A percentile compares a stretch with the other conserved stretches of the same genome.
phyloP scores from a whole-genome alignment of 2,888 invertebrate genomes.

The Tiliacea citrago region DNA sequence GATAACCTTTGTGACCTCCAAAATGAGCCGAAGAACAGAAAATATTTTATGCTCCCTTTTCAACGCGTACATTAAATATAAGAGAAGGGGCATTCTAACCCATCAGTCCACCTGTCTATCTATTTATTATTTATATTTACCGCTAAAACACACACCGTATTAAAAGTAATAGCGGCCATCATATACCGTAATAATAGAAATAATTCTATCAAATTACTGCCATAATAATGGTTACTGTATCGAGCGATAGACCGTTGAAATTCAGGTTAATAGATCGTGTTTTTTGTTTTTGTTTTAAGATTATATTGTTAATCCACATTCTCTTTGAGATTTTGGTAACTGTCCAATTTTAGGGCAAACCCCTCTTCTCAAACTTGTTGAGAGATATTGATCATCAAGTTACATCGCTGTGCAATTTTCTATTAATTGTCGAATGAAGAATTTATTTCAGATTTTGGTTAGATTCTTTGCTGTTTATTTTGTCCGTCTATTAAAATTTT shows the following conservation, averaged over 20 bases:
- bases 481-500: no score
- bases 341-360: neutral
- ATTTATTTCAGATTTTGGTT: no score
- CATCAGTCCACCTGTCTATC: conserved; percentile 30
- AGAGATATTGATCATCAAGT: neutral
- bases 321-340: neutral
- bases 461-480: no score
- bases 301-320: conserved; percentile 24
- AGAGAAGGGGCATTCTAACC: conserved; percentile 19
- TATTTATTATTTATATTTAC: conserved; percentile 45
- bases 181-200: conserved; percentile 57
- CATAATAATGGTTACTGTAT: conserved; percentile 32
- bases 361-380: neutral
- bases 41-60: neutral
- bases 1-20: neutral
- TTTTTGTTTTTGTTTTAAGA: conserved; percentile 24
- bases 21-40: neutral
- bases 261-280: conserved; percentile 33
- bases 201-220: conserved; percentile 37
- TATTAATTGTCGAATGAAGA: no score
- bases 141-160: conserved; percentile 53
- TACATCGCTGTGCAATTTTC: neutral
- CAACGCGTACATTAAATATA: neutral
- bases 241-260: conserved; percentile 34
- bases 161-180: conserved; percentile 42